phyloP scores from a whole-genome alignment of 1,140 invertebrate genomes.

The Reticulitermes speratus region DNA sequence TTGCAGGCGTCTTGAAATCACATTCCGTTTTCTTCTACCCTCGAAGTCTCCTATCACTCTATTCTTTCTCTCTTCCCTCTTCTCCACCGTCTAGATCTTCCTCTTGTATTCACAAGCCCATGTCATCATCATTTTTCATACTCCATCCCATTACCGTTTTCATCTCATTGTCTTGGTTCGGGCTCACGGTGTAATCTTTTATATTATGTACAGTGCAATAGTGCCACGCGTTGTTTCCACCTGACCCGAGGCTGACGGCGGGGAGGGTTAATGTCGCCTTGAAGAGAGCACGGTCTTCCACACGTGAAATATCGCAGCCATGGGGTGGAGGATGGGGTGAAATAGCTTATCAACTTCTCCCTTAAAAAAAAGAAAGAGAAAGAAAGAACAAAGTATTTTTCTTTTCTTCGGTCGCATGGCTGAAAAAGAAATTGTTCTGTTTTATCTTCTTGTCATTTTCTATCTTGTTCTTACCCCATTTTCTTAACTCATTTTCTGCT shows the following conservation, averaged over 20 bases:
- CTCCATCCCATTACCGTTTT: slow-evolving; percentile 39
- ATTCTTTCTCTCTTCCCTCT: neutral
- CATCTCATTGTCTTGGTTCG: slow-evolving; percentile 42
- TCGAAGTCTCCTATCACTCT: neutral
- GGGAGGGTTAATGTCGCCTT: slow-evolving; percentile 18
- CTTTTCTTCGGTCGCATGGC: neutral
- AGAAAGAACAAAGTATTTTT: neutral
- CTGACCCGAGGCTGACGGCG: slow-evolving; percentile 23
- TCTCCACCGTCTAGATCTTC: neutral
- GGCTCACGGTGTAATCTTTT: slow-evolving; percentile 19
- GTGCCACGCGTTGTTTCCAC: neutral
- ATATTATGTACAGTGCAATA: slow-evolving; percentile 6
- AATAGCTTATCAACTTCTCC: slow-evolving; percentile 29
- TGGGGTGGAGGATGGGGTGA: neutral
- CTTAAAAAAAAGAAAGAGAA: neutral
- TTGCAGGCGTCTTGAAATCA: slow-evolving; percentile 20
- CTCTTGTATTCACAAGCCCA: slow-evolving; percentile 23
- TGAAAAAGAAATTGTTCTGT: slow-evolving; percentile 27
- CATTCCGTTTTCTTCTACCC: neutral
- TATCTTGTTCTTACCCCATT: slow-evolving; percentile 34
- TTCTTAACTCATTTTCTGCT: slow-evolving; percentile 34
- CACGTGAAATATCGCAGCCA: slow-evolving; percentile 28
- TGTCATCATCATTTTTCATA: slow-evolving; percentile 36
- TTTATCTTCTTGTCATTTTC: slow-evolving; percentile 34
- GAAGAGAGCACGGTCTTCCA: neutral